Conservation (phyloP, 2,888 invertebrate species). For the Harpalus rufipes region DNA sequence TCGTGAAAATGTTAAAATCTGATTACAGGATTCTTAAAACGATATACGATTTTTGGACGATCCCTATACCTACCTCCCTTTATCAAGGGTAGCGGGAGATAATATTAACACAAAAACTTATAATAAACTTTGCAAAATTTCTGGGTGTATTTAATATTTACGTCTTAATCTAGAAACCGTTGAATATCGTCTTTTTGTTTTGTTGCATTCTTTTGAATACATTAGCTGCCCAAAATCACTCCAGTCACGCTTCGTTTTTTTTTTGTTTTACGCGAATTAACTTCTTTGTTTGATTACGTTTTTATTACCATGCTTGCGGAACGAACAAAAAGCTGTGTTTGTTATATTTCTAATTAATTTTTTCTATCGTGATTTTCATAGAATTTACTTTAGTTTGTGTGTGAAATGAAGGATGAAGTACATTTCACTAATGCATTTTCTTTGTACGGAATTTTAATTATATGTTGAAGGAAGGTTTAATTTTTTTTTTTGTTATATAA, state of each 20-base stretch:
- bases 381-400: background rate
- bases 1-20: too few species aligned
- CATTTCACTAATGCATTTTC: background rate
- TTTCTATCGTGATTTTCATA: background rate
- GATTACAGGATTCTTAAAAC: too few species aligned
- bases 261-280: background rate
- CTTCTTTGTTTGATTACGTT: slow-evolving; percentile 2
- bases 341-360: slow-evolving; percentile 7
- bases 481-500: too few species aligned
- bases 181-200: background rate
- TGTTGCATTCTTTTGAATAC: background rate
- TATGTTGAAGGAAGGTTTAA: too few species aligned
- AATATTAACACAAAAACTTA: too few species aligned
- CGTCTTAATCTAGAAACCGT: too few species aligned
- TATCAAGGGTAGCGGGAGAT: too few species aligned
- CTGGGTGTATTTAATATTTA: too few species aligned
- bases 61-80: too few species aligned
- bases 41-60: too few species aligned
- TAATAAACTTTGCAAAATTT: too few species aligned
- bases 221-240: background rate
- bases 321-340: background rate
- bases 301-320: background rate
- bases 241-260: background rate
- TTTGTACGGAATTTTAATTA: background rate
- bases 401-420: background rate